Evolutionary conservation across 2,113 vertebrate genomes (phyloP), one percentile per base, ranked within the genome.

Genomic region (Cranoglanis bouderius): DNA sequence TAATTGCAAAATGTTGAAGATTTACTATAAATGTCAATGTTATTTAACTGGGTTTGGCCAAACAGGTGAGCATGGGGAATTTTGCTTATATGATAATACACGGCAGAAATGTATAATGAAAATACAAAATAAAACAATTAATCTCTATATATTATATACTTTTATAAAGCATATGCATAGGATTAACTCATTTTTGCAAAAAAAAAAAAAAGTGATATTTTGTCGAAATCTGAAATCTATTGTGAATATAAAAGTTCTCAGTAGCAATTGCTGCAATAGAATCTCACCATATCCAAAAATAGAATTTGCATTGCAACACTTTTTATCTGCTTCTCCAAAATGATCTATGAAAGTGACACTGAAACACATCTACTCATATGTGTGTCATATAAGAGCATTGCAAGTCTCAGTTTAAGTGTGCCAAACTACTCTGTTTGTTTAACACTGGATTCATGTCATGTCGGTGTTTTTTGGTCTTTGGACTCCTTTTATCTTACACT

Each of bases 401-500:
- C 8, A 63, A 78, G 35, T 18, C 35, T 43, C 12, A 16, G 7
- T 16, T 43, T 24, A 72, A 85, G 21, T 46, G 51, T 61, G 43
- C 16, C 40, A 65, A 43, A 35, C 18, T 49, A 10, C 46, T 49
- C 46, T 65, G 32, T 72, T 14, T 78, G 6, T 24, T 57, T 19
- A 49, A 12, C n/a, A 38, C 18, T 40, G 43, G 29, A 72, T 35
- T 24, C 32, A 26, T 57, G 35, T 38, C 29, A 65, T 29, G 29
- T 3, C 80, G 67, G 77, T 78, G 55, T 40, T 65, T 32, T 85
- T 72, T 89, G 80, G 59, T 86, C 85, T 90, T 89, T 89, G 74
- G 74, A 87, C 90, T 53, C 57, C 18, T 87, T 35, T 26, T 65
- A 87, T 87, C 57, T 81, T 38, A 53, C 43, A 81, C 49, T 67